Evolutionary conservation across 2,888 invertebrate species (phyloP), one percentile per base, ranked within the genome.

Genomic region (Andricus quercusramuli): DNA sequence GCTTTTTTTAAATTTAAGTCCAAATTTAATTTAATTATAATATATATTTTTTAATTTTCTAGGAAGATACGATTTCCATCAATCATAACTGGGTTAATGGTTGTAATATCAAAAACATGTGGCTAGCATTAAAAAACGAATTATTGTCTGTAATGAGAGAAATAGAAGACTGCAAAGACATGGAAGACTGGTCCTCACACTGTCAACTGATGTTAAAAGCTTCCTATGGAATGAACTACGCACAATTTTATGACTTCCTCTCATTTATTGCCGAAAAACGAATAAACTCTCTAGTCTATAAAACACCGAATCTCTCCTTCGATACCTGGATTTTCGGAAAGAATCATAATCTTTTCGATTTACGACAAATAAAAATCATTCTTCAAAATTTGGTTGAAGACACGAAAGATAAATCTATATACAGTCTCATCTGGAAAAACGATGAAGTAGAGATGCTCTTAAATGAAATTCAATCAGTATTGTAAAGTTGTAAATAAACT

Each of bases 41-140:
- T 32, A 32, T 11, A 41, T 15, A 51, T 82, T 79, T 25, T 56
- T 70, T 79, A 25, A 70, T 70, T 22, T 80, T 81, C 22, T 81
- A 95, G 95, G 95, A 96, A 83, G 97, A 99, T 90, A 98, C 99
- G 47, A 97, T 99, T 89, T 99, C 99, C 0, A 95, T 99, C 70
- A 99, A 99, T 93, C 99, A 99, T 92, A 99, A 99, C 92, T 99
- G 99, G 97, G 95, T 99, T 80, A 99, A 99, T 94, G 97, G 96
- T 0, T 97, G 97, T 89, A 99, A 99, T 91, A 94, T 98, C 83
- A 92, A 94, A 80, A 92, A 93, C 66, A 95, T 97, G 88, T 98
- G 97, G 96, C 88, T 93, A 1, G 95, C 96, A 70, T 92, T 99
- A 70, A 93, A 94, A 83, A 92, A 93, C 44, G 95, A 95, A 88